Evolutionary conservation across 2,797 vertebrate species (phyloP).

Genomic region (Hippopotamyrus pictus): DNA sequence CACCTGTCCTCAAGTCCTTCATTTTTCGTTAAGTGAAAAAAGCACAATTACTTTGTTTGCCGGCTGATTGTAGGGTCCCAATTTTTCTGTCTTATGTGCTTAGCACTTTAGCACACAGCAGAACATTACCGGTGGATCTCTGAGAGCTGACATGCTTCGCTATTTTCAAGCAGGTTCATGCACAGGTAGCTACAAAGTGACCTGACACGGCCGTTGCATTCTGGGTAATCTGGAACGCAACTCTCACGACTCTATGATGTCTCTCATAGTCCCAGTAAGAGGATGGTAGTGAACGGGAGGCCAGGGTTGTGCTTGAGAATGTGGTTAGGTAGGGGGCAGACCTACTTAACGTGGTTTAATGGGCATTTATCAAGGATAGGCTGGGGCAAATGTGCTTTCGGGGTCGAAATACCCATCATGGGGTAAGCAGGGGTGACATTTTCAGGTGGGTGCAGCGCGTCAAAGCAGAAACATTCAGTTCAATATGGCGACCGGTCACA

Average conservation of each 20-base stretch:
- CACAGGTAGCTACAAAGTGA: background rate
- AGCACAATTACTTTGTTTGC: background rate
- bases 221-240: background rate
- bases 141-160: background rate
- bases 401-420: background rate
- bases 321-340: background rate
- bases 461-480: background rate
- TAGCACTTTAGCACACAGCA: background rate
- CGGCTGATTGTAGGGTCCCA: background rate
- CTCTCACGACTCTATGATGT: background rate
- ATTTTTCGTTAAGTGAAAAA: background rate
- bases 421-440: background rate
- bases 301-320: background rate
- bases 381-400: background rate
- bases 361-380: background rate
- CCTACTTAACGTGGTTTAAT: background rate
- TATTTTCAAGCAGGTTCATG: background rate
- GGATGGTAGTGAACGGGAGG: background rate
- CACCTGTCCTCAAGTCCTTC: background rate
- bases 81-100: background rate
- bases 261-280: background rate
- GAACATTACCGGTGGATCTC: background rate
- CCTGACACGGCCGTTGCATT: background rate
- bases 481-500: background rate
- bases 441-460: background rate